Conservation (phyloP, 2,888 invertebrate species). For the Pterostichus niger region DNA sequence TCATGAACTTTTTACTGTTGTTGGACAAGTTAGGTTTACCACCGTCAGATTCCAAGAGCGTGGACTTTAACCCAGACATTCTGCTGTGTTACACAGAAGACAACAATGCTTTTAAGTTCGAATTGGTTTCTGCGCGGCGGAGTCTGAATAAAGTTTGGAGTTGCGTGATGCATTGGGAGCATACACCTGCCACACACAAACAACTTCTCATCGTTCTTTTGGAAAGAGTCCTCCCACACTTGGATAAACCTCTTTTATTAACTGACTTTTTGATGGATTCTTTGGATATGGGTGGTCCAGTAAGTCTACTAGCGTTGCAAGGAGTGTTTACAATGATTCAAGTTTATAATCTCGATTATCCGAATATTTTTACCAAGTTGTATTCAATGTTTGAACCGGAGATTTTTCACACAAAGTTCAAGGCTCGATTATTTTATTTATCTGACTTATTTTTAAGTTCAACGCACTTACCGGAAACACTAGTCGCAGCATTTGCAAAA, state of each 20-base stretch:
- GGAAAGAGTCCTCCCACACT: conserved; percentile 89
- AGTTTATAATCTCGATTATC: conserved; percentile 95
- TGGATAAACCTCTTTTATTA: conserved; percentile 89
- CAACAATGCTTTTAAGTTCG: conserved; percentile 79
- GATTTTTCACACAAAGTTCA: conserved; percentile 94
- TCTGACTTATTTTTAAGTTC: conserved; percentile 95
- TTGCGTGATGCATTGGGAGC: conserved; percentile 86
- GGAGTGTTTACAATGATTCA: conserved; percentile 94
- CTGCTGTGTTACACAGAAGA: conserved; percentile 77
- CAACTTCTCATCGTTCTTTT: conserved; percentile 89
- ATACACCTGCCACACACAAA: conserved; percentile 85
- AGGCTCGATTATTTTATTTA: conserved; percentile 92
- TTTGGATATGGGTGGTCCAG: conserved; percentile 91
- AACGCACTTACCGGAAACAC: conserved; percentile 93
- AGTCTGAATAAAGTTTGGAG: conserved; percentile 88
- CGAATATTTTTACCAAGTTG: conserved; percentile 96
- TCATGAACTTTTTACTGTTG: conserved; percentile 74
- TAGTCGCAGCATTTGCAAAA: conserved; percentile 97
- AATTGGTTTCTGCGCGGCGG: conserved; percentile 79
- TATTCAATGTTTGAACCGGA: conserved; percentile 96
- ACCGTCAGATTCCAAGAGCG: conserved; percentile 6
- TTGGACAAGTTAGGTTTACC: conserved; percentile 73
- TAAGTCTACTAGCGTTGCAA: conserved; percentile 93
- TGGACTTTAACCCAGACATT: conserved; percentile 69
- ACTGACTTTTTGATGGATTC: conserved; percentile 96